Conservation (phyloP, 2,113 vertebrate species). For the Phyllostomus discolor region DNA sequence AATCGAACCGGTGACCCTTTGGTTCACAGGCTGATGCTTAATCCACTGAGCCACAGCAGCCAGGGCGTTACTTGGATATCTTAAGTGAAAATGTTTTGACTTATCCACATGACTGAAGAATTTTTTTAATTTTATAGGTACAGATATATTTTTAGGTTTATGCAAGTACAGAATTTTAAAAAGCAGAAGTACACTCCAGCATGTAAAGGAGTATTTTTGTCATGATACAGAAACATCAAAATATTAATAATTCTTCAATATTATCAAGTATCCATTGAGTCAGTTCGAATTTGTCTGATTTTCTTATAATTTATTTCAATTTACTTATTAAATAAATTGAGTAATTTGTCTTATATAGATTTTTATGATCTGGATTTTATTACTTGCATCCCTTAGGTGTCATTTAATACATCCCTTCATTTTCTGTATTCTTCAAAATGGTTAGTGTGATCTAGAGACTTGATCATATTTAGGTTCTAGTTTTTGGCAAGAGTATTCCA, state of each 20-base stretch:
- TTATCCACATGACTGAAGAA: background rate
- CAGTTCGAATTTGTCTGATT: background rate
- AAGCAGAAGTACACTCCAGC: background rate
- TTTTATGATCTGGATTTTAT: background rate
- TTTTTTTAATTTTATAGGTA: slow-evolving; percentile 1
- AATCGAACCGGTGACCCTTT: no score
- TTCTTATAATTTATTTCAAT: background rate
- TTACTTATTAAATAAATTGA: background rate
- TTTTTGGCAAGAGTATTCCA: background rate
- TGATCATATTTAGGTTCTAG: background rate
- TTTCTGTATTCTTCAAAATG: background rate
- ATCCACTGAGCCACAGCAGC: no score
- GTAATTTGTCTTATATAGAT: background rate
- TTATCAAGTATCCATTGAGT: background rate
- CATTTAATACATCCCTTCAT: background rate
- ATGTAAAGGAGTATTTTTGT: background rate
- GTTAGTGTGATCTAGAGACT: background rate
- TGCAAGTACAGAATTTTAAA: slow-evolving; percentile 10
- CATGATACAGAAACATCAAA: background rate
- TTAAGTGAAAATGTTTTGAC: slow-evolving; percentile 11
- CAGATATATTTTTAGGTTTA: background rate
- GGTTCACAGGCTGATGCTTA: no score
- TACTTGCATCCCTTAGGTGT: background rate
- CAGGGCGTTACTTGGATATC: background rate
- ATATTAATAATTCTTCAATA: background rate